Evolutionary conservation across 2,113 vertebrate species (phyloP).

Genomic region (Saimiri boliviensis): DNA sequence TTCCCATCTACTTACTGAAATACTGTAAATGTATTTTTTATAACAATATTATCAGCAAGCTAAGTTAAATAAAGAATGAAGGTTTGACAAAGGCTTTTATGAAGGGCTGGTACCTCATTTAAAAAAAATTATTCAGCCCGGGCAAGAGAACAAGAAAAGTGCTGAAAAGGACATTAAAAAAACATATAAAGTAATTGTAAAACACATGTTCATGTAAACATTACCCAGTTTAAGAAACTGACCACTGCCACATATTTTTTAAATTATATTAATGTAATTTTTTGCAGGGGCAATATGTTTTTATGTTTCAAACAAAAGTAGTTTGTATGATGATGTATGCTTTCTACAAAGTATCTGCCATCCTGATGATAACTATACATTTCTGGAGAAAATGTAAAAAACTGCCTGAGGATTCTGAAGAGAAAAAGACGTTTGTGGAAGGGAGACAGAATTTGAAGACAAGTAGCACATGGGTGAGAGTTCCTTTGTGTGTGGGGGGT

Average conservation of each 20-base stretch:
- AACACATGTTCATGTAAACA: neutral
- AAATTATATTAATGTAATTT: neutral
- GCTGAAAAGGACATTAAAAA: neutral
- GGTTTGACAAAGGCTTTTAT: neutral
- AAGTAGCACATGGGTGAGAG: neutral
- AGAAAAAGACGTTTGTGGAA: neutral
- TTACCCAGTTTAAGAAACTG: neutral
- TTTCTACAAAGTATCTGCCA: neutral
- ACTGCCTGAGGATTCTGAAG: neutral
- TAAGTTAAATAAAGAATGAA: neutral
- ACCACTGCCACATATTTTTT: neutral
- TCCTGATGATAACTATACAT: neutral
- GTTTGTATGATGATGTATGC: neutral
- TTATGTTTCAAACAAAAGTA: conserved; percentile 42
- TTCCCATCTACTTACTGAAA: neutral
- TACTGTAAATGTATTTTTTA: conserved; percentile 25
- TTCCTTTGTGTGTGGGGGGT: neutral
- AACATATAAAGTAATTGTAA: neutral
- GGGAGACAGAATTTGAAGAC: neutral
- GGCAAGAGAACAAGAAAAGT: neutral
- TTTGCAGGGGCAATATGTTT: neutral
- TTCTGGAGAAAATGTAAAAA: neutral
- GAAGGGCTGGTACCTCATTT: neutral
- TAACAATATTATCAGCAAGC: neutral
- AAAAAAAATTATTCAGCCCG: neutral